Base-by-base conservation (phyloP, 2,888 invertebrate genomes). In the Cantharis rufa region DNA sequence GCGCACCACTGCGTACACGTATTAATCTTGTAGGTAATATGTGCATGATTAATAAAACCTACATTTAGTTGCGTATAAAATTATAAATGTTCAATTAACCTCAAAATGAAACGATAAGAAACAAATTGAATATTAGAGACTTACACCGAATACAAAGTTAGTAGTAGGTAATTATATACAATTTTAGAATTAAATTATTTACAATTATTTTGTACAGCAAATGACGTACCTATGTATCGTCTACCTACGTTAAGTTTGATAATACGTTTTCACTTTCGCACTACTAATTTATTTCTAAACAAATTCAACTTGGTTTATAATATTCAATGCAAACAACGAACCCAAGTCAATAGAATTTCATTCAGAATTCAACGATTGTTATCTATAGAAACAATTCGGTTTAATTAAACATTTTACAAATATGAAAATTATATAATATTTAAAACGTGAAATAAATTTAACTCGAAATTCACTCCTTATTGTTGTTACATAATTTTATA, bases 201-300 rank as follows among this genome's bases (percentile, higher is more conserved):
- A 66, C 16, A 48, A 48, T n/a, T 9, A 21, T 21, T 66, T 9
- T 66, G 21, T 66, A 21, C 24, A 21, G 13, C 21, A 11, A 24
- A 66, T 18, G 64, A 21, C 21, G 64, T 66, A 66, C 48, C 48
- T 48, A 48, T 48, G 48, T 21, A 64, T 64, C 64, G 24, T 21
- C 21, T 66, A 66, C 64, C 64, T 66, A 16, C 64, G 18, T 48
- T n/a, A 48, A 48, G n/a, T 48, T 48, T 48, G 48, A 66, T 66
- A 21, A n/a, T n/a, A 66, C 64, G 24, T 66, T 66, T 66, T 66
- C 64, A 66, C 64, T 21, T 66, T 66, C 24, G 24, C 64, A 66
- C 64, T 66, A n/a, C 21, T 66, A 66, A 66, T 66, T 66, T 66
- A 66, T 66, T 66, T 66, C 21, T 66, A 66, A 66, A 66, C 64